Base-by-base conservation (phyloP, 1,140 invertebrate species). In the Tetramorium parvispinum region DNA sequence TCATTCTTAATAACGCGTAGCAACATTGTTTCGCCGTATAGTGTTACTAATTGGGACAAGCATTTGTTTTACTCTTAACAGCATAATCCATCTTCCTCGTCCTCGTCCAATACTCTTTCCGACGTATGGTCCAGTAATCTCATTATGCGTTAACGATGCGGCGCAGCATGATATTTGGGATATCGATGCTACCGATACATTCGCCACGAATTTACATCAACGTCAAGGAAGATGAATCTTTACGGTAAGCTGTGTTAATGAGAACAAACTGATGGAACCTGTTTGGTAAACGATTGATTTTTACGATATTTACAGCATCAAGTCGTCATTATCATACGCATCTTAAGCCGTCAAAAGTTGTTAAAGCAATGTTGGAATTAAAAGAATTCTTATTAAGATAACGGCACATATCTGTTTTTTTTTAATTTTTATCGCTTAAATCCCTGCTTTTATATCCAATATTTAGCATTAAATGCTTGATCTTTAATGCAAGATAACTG, bases 91-190 rank as follows among this genome's bases (percentile, higher is more conserved):
- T 76, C 75, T 79, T 89, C 85, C 81, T 86, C 73, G 70, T 87
- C 87, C 59, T 77, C 63, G 59, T 61, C 79, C 55, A 77, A 68
- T 88, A 71, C 85, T 78, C 53, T 53, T 85, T 85, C 63, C 82
- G 57, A 66, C 63, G 37, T 51, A 75, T 75, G 83, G 37, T 46
- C 73, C 65, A 75, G 88, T 92, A 93, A 93, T 92, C 92, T 93
- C 86, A 92, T 93, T 93, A 92, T 89, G 87, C 87, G 83, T 82
- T 92, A 92, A 93, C 90, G 91, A 93, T 90, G 87, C 79, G 77
- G 79, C 91, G 6, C 91, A 91, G 92, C 91, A 53, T 92, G 92
- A 90, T 92, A 88, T 92, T 91, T 85, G 59, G 43, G 57, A 66
- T 77, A 70, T 88, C 51, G 55, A 61, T 49, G 90, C 89, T 91